Evolutionary conservation across 1,140 invertebrate species (phyloP), one percentile per base, ranked within the genome.

Genomic region (Palaemon carinicauda): DNA sequence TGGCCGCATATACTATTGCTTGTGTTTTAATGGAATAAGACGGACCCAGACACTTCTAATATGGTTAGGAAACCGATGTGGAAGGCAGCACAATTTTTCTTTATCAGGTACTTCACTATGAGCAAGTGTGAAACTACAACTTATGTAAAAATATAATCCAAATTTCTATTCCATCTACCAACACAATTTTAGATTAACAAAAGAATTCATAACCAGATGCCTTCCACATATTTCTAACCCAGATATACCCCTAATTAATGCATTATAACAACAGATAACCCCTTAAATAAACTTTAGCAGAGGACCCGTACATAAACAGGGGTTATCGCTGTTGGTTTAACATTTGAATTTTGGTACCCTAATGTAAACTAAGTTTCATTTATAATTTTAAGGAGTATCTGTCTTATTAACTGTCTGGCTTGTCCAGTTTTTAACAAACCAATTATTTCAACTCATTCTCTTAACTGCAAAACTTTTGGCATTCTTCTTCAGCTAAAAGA

Each of bases 231-330:
- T 80, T 80, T 80, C 78, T 53, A 52, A 60, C 56, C 54, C 29
- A 60, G 53, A 54, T 54, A 54, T 56, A 80, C 41, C 78, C 29
- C 29, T n/a, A 54, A 60, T 31, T 56, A 54, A 80, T 50, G 24
- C 51, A 24, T 29, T 52, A 27, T 51, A 80, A 80, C 78, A 52
- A 41, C 54, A 80, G 53, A 54, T 53, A 80, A 80, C 78, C 78
- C 78, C 78, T 80, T 80, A 60, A 56, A 80, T 56, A 80, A 80
- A 60, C 19, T 80, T 80, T 60, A 80, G 77, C 56, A 56, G 54
- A 80, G 78, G 78, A 80, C 78, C 78, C 78, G 78, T 80, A 80
- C 78, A 51, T 80, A 80, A 52, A 80, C 53, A 80, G 78, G 78
- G 78, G 78, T 54, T 54, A n/a, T 24, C 27, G 78, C 78, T 80